A percentile compares a stretch with the other conserved stretches of the same genome.
Evolutionary conservation across 2,797 vertebrate genomes (phyloP).

Genomic region (Masticophis lateralis): DNA sequence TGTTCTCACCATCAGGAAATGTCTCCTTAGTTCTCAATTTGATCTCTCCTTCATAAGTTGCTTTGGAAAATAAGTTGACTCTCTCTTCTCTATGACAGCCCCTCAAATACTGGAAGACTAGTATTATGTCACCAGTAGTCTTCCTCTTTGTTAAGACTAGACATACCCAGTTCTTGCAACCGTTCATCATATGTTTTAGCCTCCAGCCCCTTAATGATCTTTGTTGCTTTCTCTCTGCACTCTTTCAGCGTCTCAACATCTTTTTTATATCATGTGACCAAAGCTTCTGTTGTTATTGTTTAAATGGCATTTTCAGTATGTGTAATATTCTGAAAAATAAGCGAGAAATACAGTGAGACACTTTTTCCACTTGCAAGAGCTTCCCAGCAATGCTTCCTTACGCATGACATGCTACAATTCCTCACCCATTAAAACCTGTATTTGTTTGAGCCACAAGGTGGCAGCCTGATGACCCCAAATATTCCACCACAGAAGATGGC

Average conservation of each 20-base stretch:
- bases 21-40: neutral
- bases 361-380: neutral
- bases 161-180: neutral
- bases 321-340: neutral
- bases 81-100: neutral
- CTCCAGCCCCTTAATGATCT: neutral
- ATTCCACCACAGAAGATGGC: neutral
- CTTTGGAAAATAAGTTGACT: neutral
- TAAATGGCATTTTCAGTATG: neutral
- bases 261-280: neutral
- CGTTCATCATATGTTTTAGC: neutral
- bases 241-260: neutral
- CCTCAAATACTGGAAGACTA: neutral
- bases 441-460: conserved; percentile 63
- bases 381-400: neutral
- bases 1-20: neutral
- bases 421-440: neutral
- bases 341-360: neutral
- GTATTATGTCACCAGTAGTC: neutral
- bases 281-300: neutral
- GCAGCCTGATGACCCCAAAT: conserved; percentile 61
- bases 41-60: neutral
- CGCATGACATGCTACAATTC: neutral
- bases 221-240: neutral
- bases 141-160: neutral